A percentile compares a stretch with the other conserved stretches of the same genome.
Conservation (phyloP, 2,797 vertebrate genomes). For the Sandelia bainsii region DNA sequence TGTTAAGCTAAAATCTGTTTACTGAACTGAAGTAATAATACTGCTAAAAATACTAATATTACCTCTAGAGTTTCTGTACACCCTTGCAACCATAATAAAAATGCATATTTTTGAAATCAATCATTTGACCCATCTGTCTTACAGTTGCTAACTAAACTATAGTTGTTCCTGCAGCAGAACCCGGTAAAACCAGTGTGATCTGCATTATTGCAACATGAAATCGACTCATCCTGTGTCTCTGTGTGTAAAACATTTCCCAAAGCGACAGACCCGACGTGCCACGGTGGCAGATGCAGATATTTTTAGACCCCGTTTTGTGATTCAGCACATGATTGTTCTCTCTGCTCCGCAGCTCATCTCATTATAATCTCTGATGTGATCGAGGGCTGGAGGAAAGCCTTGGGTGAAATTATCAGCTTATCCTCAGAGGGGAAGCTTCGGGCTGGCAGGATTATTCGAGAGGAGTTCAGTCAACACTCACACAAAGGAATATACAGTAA, state of each 20-base stretch:
- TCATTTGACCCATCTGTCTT: neutral
- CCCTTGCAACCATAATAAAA: too few species aligned
- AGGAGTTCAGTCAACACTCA: slow-evolving; percentile 10
- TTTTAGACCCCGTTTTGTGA: slow-evolving; percentile 49
- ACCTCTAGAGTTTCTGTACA: neutral
- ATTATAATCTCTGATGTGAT: slow-evolving; percentile 58
- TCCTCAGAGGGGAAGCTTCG: slow-evolving; percentile 32
- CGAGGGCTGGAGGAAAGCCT: slow-evolving; percentile 47
- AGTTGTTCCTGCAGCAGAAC: slow-evolving; percentile 7
- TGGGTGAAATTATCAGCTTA: slow-evolving; percentile 47
- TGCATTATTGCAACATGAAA: slow-evolving; percentile 9
- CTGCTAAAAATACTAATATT: neutral
- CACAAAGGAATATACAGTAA: neutral
- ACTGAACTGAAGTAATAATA: neutral
- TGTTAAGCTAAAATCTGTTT: neutral
- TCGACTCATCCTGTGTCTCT: slow-evolving; percentile 4
- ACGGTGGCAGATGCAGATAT: slow-evolving; percentile 48
- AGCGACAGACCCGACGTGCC: neutral
- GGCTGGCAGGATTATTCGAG: slow-evolving; percentile 36
- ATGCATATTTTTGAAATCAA: too few species aligned
- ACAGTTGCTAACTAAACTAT: neutral
- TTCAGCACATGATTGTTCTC: slow-evolving; percentile 57
- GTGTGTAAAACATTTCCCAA: slow-evolving; percentile 4
- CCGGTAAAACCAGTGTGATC: neutral
- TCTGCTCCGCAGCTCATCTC: slow-evolving; percentile 58